Evolutionary conservation across 2,888 invertebrate genomes (phyloP).

Genomic region (Drosophila neotestacea): DNA sequence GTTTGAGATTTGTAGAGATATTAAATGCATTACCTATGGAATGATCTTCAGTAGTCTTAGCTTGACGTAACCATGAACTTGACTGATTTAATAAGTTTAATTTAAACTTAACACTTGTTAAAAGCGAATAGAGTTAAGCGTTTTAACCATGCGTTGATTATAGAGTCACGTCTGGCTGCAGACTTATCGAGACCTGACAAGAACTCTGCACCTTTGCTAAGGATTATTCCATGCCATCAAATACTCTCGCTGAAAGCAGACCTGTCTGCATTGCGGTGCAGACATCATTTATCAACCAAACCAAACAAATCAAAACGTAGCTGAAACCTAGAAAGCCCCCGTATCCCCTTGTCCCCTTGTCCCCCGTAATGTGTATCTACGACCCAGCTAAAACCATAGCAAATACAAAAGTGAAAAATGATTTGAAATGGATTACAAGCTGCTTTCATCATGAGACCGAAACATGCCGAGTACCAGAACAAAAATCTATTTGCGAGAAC

Average conservation of each 20-base stretch:
- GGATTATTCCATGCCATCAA: constrained; percentile 17
- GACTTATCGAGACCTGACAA: constrained; percentile 1
- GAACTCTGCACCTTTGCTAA: constrained; percentile 29
- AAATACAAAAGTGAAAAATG: constrained; percentile 77
- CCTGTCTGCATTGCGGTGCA: constrained; percentile 69
- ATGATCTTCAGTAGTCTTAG: no score
- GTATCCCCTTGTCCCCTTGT: not conserved
- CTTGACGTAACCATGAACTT: no score
- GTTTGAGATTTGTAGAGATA: no score
- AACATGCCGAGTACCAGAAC: constrained; percentile 37
- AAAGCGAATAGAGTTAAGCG: not conserved
- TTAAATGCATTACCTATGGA: no score
- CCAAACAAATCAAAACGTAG: constrained; percentile 76
- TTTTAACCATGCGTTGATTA: not conserved
- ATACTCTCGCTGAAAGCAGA: constrained; percentile 36
- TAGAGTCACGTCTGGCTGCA: constrained; percentile 8
- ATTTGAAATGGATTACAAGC: constrained; percentile 76
- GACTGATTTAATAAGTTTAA: no score
- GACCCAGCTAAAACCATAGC: constrained; percentile 58
- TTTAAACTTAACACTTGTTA: no score
- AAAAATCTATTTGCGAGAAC: constrained; percentile 75
- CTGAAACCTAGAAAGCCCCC: constrained; percentile 29
- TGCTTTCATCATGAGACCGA: constrained; percentile 64
- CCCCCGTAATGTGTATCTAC: not conserved
- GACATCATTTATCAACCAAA: constrained; percentile 76